A percentile compares a stretch with the other conserved stretches of the same genome.
phyloP scores from a whole-genome alignment of 1,140 invertebrate genomes.

The Venturia canescens region DNA sequence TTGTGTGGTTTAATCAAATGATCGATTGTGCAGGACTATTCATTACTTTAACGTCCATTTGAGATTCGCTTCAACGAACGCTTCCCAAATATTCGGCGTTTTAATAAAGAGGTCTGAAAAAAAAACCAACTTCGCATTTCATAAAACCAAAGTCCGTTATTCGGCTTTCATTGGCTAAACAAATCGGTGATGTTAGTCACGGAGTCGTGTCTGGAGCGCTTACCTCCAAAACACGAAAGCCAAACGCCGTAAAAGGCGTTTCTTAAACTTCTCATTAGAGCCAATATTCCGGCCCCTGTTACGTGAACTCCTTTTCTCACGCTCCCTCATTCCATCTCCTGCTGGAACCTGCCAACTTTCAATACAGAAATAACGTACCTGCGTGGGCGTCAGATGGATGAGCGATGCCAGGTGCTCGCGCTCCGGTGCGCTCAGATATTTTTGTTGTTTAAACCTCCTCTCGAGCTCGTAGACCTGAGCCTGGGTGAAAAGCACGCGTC shows the following conservation, averaged over 20 bases:
- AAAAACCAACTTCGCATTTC: too few relatives aligned
- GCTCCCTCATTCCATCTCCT: not conserved
- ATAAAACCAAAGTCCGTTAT: too few relatives aligned
- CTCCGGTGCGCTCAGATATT: conserved; percentile 98
- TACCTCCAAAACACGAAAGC: too few relatives aligned
- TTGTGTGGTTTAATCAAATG: not conserved
- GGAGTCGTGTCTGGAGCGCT: too few relatives aligned
- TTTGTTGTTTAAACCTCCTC: conserved; percentile 95
- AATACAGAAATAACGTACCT: conserved; percentile 82
- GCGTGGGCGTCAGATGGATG: conserved; percentile 95
- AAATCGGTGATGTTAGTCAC: too few relatives aligned
- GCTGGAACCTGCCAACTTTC: not conserved
- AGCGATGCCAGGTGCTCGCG: conserved; percentile 96
- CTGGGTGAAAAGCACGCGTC: conserved; percentile 98
- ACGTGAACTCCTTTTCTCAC: not conserved
- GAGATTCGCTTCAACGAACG: too few relatives aligned
- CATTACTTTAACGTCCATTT: too few relatives aligned
- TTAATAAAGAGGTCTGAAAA: too few relatives aligned
- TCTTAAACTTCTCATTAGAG: not conserved
- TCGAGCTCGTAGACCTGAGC: conserved; percentile 99
- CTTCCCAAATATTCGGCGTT: too few relatives aligned
- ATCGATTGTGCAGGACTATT: too few relatives aligned
- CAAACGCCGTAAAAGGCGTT: too few relatives aligned
- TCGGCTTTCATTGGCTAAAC: too few relatives aligned
- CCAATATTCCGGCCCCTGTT: not conserved